Evolutionary conservation across 2,888 invertebrate genomes (phyloP).

Genomic region (Ectemnius lituratus): DNA sequence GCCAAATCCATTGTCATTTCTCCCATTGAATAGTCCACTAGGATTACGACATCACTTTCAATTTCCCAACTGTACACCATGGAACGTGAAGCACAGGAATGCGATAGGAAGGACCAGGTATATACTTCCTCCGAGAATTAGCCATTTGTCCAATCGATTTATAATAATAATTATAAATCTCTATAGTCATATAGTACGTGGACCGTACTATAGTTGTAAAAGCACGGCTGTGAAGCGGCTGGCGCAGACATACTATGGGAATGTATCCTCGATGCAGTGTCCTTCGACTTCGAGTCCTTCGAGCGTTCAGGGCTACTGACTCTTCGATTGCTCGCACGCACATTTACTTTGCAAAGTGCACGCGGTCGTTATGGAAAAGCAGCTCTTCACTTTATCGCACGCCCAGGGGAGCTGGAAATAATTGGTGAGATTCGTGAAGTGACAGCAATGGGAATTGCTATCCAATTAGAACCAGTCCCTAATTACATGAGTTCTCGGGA

Average conservation of each 20-base stretch:
- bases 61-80: slow-evolving; percentile 14
- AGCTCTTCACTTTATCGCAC: too few species aligned
- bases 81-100: neutral
- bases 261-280: slow-evolving; percentile 62
- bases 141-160: neutral
- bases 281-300: slow-evolving; percentile 70
- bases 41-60: slow-evolving; percentile 27
- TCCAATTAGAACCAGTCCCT: neutral
- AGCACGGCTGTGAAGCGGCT: too few species aligned
- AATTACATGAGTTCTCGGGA: neutral
- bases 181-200: too few species aligned
- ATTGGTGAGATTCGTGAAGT: too few species aligned
- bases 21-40: slow-evolving; percentile 30
- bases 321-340: slow-evolving; percentile 35
- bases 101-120: too few species aligned
- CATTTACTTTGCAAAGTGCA: slow-evolving; percentile 36
- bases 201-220: too few species aligned
- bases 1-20: slow-evolving; percentile 41
- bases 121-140: neutral
- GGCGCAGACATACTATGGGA: slow-evolving; percentile 48
- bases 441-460: neutral
- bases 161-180: too few species aligned
- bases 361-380: slow-evolving; percentile 3
- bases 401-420: too few species aligned
- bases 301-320: slow-evolving; percentile 65